Percentiles rank a stretch among this genome's conserved stretches.
phyloP scores from a whole-genome alignment of 2,888 invertebrate species.

The Tuta absoluta region DNA sequence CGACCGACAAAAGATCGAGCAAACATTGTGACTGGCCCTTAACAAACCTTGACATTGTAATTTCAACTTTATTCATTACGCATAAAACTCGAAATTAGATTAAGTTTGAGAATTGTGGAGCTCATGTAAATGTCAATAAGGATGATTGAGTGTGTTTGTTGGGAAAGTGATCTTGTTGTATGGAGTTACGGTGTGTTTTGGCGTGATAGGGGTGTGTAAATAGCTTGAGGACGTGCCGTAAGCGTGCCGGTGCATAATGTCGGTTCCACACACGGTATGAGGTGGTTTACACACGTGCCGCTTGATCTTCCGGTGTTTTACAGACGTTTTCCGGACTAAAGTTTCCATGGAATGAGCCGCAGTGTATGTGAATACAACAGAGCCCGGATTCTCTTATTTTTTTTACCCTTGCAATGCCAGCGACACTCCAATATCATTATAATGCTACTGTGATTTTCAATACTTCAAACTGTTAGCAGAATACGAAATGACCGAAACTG shows the following conservation, averaged over 20 bases:
- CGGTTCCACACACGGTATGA: conserved; percentile 61
- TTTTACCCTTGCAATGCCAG: too few relatives aligned
- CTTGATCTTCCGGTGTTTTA: too few relatives aligned
- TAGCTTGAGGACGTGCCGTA: conserved; percentile 47
- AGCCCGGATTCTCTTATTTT: too few relatives aligned
- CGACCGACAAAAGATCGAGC: conserved; percentile 54
- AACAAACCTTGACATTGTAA: conserved; percentile 53
- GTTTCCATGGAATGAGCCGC: too few relatives aligned
- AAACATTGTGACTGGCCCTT: conserved; percentile 61
- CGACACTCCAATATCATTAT: too few relatives aligned
- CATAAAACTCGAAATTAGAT: conserved; percentile 34
- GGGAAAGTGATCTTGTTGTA: conserved; percentile 34
- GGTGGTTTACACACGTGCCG: too few relatives aligned
- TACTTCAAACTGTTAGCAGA: too few relatives aligned
- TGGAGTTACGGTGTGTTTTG: conserved; percentile 43
- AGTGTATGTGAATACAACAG: too few relatives aligned
- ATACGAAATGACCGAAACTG: too few relatives aligned
- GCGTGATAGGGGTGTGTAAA: conserved; percentile 40
- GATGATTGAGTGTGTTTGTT: conserved; percentile 32
- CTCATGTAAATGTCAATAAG: conserved; percentile 28
- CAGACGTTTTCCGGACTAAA: too few relatives aligned
- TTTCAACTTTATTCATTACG: conserved; percentile 47
- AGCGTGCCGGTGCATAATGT: conserved; percentile 78
- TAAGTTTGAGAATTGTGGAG: conserved; percentile 31
- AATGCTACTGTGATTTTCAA: too few relatives aligned